A percentile compares a stretch with the other conserved stretches of the same genome.
Conservation (phyloP, 1,140 invertebrate species). For the Oncopeltus fasciatus region DNA sequence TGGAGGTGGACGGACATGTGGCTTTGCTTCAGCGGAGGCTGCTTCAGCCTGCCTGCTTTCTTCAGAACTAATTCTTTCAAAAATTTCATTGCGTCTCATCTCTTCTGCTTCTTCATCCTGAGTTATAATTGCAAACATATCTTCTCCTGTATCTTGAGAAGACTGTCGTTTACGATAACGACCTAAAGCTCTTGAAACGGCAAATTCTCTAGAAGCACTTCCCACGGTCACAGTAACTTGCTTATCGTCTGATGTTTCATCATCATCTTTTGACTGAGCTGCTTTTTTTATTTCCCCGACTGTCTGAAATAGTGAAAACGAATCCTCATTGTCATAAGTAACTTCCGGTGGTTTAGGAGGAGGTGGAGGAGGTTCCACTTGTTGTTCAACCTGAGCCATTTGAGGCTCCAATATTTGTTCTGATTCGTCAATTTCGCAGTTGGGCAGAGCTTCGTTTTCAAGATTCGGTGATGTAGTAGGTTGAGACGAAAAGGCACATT, state of each 20-base stretch:
- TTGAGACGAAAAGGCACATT: neutral
- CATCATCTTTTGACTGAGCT: slow-evolving; percentile 32
- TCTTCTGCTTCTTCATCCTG: slow-evolving; percentile 24
- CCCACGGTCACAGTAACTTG: slow-evolving; percentile 38
- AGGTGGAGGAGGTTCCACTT: neutral
- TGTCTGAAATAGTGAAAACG: slow-evolving; percentile 50
- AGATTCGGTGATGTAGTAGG: too few relatives aligned
- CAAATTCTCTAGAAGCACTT: slow-evolving; percentile 62
- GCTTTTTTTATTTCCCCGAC: slow-evolving; percentile 54
- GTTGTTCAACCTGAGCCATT: too few relatives aligned
- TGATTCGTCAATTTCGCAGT: too few relatives aligned
- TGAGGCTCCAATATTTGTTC: too few relatives aligned
- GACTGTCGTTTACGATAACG: slow-evolving; percentile 61
- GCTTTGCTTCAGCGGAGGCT: neutral
- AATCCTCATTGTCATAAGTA: slow-evolving; percentile 26
- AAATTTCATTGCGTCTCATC: slow-evolving; percentile 23
- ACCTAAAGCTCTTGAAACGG: slow-evolving; percentile 63
- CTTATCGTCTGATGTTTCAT: slow-evolving; percentile 28
- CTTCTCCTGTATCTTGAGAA: slow-evolving; percentile 26
- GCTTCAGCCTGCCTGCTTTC: slow-evolving; percentile 11
- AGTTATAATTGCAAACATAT: slow-evolving; percentile 20
- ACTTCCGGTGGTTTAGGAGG: neutral
- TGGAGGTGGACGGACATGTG: slow-evolving; percentile 33
- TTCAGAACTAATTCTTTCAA: slow-evolving; percentile 24
- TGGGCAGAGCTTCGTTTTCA: neutral